Base-by-base conservation (phyloP, 2,888 invertebrate genomes). In the Brenthis ino region DNA sequence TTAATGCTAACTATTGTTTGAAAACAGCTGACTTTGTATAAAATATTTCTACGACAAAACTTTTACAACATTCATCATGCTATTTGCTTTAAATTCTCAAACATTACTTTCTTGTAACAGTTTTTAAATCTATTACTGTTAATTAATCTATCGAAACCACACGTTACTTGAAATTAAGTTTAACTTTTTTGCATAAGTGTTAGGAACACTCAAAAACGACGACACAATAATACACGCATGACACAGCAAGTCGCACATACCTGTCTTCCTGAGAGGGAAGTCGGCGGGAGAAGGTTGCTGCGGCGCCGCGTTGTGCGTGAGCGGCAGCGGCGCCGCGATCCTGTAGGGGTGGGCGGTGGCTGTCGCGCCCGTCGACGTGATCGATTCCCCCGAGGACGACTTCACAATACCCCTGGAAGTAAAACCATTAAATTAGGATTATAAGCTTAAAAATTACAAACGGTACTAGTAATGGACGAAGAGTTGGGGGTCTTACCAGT, bases 251-350 rank as follows among this genome's bases (percentile, higher is more conserved):
- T 8, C 24, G 54, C 14, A 81, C 94, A 88, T 91, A 99, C 98
- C 98, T 93, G 98, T 98, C 94, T 99, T 99, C 80, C 98, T 91
- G 57, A 99, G 94, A 64, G 98, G 98, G 91, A 98, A 98, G 94
- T 98, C 98, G 72, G 90, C 84, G 72, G 88, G 83, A 66, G 91
- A 83, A 73, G 87, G 80, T 72, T 85, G 86, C 68, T 84, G 91
- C 76, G 86, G 85, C 54, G 84, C 80, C 43, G 89, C 85, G 82
- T 80, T 83, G 63, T 88, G 82, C 24, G 85, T 81, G 74, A 87
- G 78, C 68, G 90, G 94, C 51, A 86, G 93, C 75, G 95, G 90
- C 77, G 95, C 95, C 56, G 95, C 94, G 87, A 95, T 93, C 80
- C 95, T 93, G 89, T 96, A 96, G 1, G 96, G 96, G 88, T 96